Evolutionary conservation across 2,797 vertebrate species (phyloP).

Genomic region (Pseudomugil tenellus): DNA sequence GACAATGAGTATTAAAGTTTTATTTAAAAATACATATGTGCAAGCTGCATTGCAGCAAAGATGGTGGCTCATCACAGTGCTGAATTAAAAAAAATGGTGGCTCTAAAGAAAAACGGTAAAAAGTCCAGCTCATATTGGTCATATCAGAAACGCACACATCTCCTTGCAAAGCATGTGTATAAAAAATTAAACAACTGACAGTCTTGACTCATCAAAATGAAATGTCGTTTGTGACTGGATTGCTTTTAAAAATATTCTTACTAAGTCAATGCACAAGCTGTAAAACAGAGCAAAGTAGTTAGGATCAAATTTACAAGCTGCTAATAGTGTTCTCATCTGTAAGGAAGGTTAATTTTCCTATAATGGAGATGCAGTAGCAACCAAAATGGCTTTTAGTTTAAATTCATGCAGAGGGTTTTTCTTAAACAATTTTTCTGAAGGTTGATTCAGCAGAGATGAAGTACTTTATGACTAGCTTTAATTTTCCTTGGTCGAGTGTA

Average conservation of each 20-base stretch:
- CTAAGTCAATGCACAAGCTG: no score
- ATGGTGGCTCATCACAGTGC: slow-evolving; percentile 30
- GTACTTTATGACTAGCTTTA: slow-evolving; percentile 59
- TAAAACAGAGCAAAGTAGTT: slow-evolving; percentile 40
- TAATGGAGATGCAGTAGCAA: slow-evolving; percentile 53
- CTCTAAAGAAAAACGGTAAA: background rate
- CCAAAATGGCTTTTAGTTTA: slow-evolving; percentile 53
- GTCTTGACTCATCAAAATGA: slow-evolving; percentile 36
- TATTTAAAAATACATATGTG: slow-evolving; percentile 26
- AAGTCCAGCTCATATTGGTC: slow-evolving; percentile 13
- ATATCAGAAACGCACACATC: background rate
- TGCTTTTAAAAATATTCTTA: no score
- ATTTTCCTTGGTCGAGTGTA: slow-evolving; percentile 66
- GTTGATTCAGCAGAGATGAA: slow-evolving; percentile 60
- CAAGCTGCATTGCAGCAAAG: slow-evolving; percentile 25
- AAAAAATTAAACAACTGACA: slow-evolving; percentile 28
- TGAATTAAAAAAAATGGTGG: slow-evolving; percentile 20
- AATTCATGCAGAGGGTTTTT: slow-evolving; percentile 31
- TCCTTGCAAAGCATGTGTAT: slow-evolving; percentile 12
- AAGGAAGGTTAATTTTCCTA: slow-evolving; percentile 63
- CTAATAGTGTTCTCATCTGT: slow-evolving; percentile 48
- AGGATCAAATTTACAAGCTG: slow-evolving; percentile 53
- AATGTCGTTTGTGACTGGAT: slow-evolving; percentile 21
- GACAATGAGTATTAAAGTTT: slow-evolving; percentile 55
- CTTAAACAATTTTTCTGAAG: slow-evolving; percentile 32